These are phyloP conservation scores for Theocolax elegans DNA, from an alignment of 1,140 invertebrate species.

Conservation along the genomic window DNA sequence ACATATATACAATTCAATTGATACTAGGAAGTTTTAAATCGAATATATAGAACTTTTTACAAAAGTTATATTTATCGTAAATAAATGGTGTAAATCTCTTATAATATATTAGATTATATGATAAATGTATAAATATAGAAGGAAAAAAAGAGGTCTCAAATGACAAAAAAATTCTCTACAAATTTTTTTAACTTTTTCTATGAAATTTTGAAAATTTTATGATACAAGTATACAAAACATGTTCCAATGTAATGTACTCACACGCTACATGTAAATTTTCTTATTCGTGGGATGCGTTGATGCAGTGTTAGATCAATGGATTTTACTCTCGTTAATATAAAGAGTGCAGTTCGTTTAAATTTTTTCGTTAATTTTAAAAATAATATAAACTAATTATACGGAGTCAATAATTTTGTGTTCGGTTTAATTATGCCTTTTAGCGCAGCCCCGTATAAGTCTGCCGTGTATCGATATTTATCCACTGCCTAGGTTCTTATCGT, in stretches of 20 bases:
- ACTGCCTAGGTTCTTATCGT: background rate
- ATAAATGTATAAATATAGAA: background rate
- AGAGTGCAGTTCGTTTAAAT: no score
- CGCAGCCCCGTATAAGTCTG: background rate
- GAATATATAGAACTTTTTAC: background rate
- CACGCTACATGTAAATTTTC: background rate
- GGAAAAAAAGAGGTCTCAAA: no score
- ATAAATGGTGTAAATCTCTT: background rate
- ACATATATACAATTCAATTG: background rate
- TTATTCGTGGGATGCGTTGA: background rate
- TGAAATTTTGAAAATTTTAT: conserved; percentile 37
- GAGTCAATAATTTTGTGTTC: conserved; percentile 3
- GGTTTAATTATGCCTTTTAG: background rate
- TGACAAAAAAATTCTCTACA: conserved; percentile 4
- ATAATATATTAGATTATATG: background rate
- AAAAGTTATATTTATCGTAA: background rate
- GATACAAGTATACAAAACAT: conserved; percentile 20
- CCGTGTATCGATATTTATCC: background rate
- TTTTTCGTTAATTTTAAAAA: no score
- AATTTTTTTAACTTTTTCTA: conserved; percentile 25
- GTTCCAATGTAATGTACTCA: background rate
- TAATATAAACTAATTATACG: background rate
- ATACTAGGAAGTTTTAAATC: background rate
- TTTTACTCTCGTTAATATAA: conserved; percentile 1
- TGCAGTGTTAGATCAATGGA: background rate